phyloP scores from a whole-genome alignment of 2,888 invertebrate species.

The Lycaena phlaeas region DNA sequence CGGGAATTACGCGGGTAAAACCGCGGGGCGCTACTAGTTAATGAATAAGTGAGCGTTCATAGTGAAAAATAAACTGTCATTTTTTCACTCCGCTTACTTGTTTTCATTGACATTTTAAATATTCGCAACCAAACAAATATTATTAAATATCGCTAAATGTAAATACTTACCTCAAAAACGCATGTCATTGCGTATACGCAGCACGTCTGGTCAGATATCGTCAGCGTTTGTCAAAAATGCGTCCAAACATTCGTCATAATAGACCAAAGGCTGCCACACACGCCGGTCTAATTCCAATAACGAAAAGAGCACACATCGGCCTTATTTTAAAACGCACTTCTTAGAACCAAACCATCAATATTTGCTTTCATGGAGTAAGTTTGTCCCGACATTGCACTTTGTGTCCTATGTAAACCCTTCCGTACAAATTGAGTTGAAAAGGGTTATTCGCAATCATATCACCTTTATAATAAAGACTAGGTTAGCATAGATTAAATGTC shows the following conservation, averaged over 20 bases:
- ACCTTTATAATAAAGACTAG: constrained; percentile 23
- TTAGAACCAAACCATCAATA: constrained; percentile 62
- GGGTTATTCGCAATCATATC: constrained; percentile 26
- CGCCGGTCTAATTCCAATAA: constrained; percentile 57
- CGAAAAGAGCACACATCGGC: constrained; percentile 62
- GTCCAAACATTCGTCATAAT: background rate
- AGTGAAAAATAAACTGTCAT: too few species aligned
- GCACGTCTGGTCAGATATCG: background rate
- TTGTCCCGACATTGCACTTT: constrained; percentile 67
- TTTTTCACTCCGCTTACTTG: too few species aligned
- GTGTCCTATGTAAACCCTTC: constrained; percentile 65
- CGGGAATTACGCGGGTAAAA: too few species aligned
- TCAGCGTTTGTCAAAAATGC: constrained; percentile 1
- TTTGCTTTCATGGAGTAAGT: constrained; percentile 64
- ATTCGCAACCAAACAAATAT: too few species aligned
- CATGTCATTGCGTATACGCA: too few species aligned
- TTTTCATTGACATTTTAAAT: too few species aligned
- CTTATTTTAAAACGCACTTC: constrained; percentile 66
- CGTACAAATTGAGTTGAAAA: constrained; percentile 36
- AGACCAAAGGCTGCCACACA: constrained; percentile 4
- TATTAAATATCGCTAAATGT: too few species aligned
- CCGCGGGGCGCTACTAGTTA: too few species aligned
- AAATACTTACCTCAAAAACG: too few species aligned
- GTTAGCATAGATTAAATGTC: constrained; percentile 45
- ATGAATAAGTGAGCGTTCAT: too few species aligned